Percentiles rank a stretch among this genome's conserved stretches.
phyloP scores from a whole-genome alignment of 2,888 invertebrate species.

The Cryptocheilus praepositus region DNA sequence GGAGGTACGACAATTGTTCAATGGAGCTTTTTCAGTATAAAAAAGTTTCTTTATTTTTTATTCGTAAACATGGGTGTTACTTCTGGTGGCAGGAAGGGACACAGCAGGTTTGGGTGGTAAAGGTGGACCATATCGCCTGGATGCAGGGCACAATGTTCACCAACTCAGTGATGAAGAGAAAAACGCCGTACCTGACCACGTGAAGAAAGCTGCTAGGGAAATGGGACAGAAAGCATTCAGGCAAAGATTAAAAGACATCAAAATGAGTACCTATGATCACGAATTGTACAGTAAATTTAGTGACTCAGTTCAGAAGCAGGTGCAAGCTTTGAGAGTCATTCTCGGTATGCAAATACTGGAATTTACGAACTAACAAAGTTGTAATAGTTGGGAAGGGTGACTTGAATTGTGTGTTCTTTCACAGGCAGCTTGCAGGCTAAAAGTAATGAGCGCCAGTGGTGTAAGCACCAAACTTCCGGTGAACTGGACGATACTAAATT shows the following conservation, averaged over 20 bases:
- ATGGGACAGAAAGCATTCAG: slow-evolving; percentile 94
- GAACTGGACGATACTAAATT: slow-evolving; percentile 96
- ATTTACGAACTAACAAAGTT: too few species aligned
- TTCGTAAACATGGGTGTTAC: not conserved
- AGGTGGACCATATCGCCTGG: slow-evolving; percentile 96
- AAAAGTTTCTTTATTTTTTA: not conserved
- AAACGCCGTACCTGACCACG: slow-evolving; percentile 91
- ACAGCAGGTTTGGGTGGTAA: slow-evolving; percentile 97
- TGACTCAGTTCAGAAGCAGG: slow-evolving; percentile 85
- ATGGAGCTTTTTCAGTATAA: not conserved
- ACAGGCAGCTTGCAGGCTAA: slow-evolving; percentile 88
- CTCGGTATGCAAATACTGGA: slow-evolving; percentile 81
- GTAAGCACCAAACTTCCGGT: slow-evolving; percentile 94
- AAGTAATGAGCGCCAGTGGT: slow-evolving; percentile 95
- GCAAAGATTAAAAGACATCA: slow-evolving; percentile 90
- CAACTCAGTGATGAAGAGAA: slow-evolving; percentile 95
- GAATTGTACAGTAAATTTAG: slow-evolving; percentile 89
- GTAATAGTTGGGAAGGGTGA: not conserved
- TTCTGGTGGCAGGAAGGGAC: slow-evolving; percentile 78
- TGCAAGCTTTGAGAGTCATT: slow-evolving; percentile 90
- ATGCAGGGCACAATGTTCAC: slow-evolving; percentile 94
- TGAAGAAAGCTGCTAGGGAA: slow-evolving; percentile 91
- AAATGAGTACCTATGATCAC: slow-evolving; percentile 96
- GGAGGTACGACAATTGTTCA: slow-evolving; percentile 78
- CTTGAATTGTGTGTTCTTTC: not conserved